Percentiles rank a stretch among this genome's conserved stretches.
These are phyloP conservation scores for Gymnoscelis rufifasciata DNA, from an alignment of 2,888 invertebrate genomes.

Conservation along the genomic window DNA sequence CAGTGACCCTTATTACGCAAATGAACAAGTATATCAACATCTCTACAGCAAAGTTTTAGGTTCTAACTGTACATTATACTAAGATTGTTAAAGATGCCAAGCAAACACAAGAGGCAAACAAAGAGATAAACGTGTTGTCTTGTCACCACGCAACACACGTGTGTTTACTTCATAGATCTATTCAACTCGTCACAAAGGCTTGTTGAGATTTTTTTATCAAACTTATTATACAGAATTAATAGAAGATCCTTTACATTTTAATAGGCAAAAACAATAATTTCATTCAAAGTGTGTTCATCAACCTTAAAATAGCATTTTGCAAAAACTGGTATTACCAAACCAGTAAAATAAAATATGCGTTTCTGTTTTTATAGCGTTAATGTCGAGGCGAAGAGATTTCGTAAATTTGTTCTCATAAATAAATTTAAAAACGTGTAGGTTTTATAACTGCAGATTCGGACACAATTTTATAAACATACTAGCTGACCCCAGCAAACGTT, in stretches of 20 bases:
- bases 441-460: no score
- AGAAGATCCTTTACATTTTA: conserved; percentile 32
- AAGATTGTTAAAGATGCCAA: conserved; percentile 42
- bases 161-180: conserved; percentile 50
- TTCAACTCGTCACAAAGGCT: conserved; percentile 21
- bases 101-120: conserved; percentile 49
- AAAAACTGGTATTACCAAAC: conserved; percentile 44
- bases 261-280: conserved; percentile 36
- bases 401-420: conserved; percentile 36
- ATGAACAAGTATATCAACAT: no score
- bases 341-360: conserved; percentile 38
- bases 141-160: conserved; percentile 43
- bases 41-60: not conserved
- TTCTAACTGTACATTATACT: conserved; percentile 24
- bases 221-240: conserved; percentile 26
- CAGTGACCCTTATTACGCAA: no score
- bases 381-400: conserved; percentile 30
- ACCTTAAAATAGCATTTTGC: conserved; percentile 46
- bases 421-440: conserved; percentile 23
- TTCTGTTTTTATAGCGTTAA: conserved; percentile 18
- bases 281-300: conserved; percentile 32
- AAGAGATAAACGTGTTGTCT: conserved; percentile 53
- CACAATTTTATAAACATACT: no score
- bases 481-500: no score
- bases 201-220: conserved; percentile 18